Evolutionary conservation across 2,797 vertebrate genomes (phyloP).

Genomic region (Gymnoscopelus braueri): DNA sequence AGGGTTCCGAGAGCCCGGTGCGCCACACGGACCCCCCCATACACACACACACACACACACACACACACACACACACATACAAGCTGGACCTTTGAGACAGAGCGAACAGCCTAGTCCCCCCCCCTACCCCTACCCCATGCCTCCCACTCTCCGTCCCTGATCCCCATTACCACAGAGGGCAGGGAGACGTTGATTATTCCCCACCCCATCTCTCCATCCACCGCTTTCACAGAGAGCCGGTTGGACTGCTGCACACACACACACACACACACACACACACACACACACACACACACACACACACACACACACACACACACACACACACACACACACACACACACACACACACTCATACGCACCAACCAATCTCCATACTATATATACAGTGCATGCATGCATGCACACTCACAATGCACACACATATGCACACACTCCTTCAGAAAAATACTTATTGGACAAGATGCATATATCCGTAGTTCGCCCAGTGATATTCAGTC

Average conservation of each 20-base stretch:
- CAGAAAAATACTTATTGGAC: too few species aligned
- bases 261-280: slow-evolving; percentile 6
- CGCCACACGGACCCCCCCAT: slow-evolving; percentile 24
- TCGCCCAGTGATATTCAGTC: background rate
- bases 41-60: slow-evolving; percentile 12
- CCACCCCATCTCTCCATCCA: slow-evolving; percentile 54
- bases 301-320: slow-evolving; percentile 3
- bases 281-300: slow-evolving; percentile 11
- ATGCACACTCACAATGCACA: too few species aligned
- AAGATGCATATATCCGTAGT: too few species aligned
- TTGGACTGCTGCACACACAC: slow-evolving; percentile 28
- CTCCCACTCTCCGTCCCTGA: slow-evolving; percentile 1
- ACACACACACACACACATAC: slow-evolving; percentile 13
- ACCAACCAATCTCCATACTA: background rate
- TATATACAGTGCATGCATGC: too few species aligned
- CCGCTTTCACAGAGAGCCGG: slow-evolving; percentile 58
- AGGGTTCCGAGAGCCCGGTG: slow-evolving; percentile 42
- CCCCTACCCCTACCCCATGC: background rate
- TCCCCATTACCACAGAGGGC: slow-evolving; percentile 60
- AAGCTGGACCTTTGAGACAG: slow-evolving; percentile 45
- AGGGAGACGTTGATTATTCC: slow-evolving; percentile 69
- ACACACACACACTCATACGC: slow-evolving; percentile 2
- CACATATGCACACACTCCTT: too few species aligned
- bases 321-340: slow-evolving; percentile 20
- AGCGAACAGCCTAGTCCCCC: slow-evolving; percentile 24